Evolutionary conservation across 2,797 vertebrate species (phyloP), one percentile per base, ranked within the genome.

Genomic region (Acipenser transmontanus): DNA sequence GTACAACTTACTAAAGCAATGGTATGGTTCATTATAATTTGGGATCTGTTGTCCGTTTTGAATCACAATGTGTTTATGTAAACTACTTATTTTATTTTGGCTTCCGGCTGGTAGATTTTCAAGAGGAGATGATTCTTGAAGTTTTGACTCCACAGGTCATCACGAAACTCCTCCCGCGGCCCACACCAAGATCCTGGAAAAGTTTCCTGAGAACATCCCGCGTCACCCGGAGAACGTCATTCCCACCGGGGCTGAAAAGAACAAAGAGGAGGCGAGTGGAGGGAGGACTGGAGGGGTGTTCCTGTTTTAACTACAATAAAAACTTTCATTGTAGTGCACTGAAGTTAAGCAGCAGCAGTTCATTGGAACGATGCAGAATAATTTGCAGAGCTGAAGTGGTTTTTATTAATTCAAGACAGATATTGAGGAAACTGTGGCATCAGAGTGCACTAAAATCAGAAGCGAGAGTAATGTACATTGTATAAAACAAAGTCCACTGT

Each of bases 101-200:
- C 49, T 20, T 12, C 66, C 64, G 34, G 34, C 34, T 34, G 4
- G 34, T 4, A 34, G 34, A 34, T 34, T 34, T 34, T 34, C 2
- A 34, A 9, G 14, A 8, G 51, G 6, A 17, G 51, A 10, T 4
- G 11, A 59, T 11, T 11, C 17, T 47, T 47, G 8, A 13, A 12
- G 14, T 34, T 34, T 54, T 54, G 8, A 9, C 14, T 77, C 75
- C 47, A 0, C 64, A 98, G 97, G 97, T 69, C 97, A 99, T 76
- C 97, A 99, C 7, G 97, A 99, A 82, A 97, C 91, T 0, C 97
- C 97, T 0, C 88, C 93, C 13, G 93, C 95, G 54, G 95, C 97
- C 1, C 95, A 96, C 50, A 95, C 85, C 50, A 97, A 95, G 82
- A 90, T 98, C 77, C 86, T 99, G 77, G 95, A 98, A 81, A 91